These are phyloP conservation scores for Daktulosphaira vitifoliae DNA, from an alignment of 1,140 invertebrate species.

Conservation along the genomic window DNA sequence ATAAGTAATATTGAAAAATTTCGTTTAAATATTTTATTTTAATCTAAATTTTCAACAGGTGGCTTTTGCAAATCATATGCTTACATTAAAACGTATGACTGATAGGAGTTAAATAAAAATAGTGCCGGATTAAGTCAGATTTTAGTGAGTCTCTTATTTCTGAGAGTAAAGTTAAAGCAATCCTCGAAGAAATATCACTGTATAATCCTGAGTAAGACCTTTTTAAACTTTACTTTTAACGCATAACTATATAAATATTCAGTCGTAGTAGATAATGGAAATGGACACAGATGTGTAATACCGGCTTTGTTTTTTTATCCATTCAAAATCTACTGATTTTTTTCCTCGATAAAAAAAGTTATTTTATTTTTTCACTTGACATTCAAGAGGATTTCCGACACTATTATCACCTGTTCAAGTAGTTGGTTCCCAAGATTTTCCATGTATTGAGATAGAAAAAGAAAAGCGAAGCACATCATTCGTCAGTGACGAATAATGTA, in stretches of 20 bases:
- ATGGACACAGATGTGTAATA: constrained; percentile 12
- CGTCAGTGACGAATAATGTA: too few relatives aligned
- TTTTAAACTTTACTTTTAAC: constrained; percentile 26
- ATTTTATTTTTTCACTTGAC: constrained; percentile 5
- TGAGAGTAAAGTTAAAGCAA: constrained; percentile 16
- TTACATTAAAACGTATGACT: too few relatives aligned
- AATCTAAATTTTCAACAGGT: too few relatives aligned
- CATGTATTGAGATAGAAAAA: background rate
- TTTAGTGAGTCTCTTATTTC: background rate
- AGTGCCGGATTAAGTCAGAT: constrained; percentile 13
- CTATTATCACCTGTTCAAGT: constrained; percentile 22
- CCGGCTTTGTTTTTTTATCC: constrained; percentile 9
- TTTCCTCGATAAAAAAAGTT: background rate
- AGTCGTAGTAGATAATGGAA: background rate
- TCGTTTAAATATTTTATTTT: too few relatives aligned
- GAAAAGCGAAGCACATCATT: too few relatives aligned
- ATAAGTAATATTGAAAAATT: too few relatives aligned
- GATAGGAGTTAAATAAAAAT: too few relatives aligned
- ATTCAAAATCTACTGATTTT: background rate
- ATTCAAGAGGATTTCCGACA: constrained; percentile 11
- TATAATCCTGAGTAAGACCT: constrained; percentile 20
- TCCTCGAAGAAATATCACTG: constrained; percentile 24
- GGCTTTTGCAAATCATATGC: too few relatives aligned
- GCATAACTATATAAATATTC: background rate
- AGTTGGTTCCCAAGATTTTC: constrained; percentile 8